A percentile compares a stretch with the other conserved stretches of the same genome.
These are phyloP conservation scores for Podarcis siculus DNA, from an alignment of 2,797 vertebrate species.

Conservation along the genomic window DNA sequence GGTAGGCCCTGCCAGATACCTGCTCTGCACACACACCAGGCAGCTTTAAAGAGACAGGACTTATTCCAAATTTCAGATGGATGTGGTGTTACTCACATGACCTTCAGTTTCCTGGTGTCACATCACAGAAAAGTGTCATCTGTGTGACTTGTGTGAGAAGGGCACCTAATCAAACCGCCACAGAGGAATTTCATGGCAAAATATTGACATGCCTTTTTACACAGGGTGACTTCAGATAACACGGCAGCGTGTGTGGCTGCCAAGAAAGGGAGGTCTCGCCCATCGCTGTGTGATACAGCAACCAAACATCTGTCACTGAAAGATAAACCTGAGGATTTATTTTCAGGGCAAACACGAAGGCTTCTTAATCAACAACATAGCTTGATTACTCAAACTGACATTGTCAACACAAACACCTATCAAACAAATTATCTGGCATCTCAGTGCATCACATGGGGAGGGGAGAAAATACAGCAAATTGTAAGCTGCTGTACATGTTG, in stretches of 20 bases:
- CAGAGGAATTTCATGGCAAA: not conserved
- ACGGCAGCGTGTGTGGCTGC: not conserved
- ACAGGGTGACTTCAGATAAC: not conserved
- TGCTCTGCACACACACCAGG: too few species aligned
- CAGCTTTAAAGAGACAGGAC: too few species aligned
- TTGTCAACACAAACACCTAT: constrained; percentile 27
- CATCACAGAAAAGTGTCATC: not conserved
- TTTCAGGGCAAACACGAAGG: not conserved
- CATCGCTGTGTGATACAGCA: not conserved
- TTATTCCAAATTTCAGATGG: too few species aligned
- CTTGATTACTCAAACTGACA: constrained; percentile 20
- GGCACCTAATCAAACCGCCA: not conserved
- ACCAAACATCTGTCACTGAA: constrained; percentile 16
- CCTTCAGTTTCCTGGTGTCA: not conserved
- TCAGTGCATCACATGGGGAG: not conserved
- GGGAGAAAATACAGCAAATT: not conserved
- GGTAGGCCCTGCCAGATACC: too few species aligned
- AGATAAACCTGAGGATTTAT: constrained; percentile 15
- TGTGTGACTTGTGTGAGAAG: not conserved
- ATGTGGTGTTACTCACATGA: too few species aligned
- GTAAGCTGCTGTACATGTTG: not conserved
- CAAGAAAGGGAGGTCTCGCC: not conserved
- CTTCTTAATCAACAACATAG: constrained; percentile 19
- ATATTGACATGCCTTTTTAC: not conserved
- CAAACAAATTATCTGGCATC: constrained; percentile 19